Conservation (phyloP, 2,113 vertebrate genomes). For the Uria aalge region DNA sequence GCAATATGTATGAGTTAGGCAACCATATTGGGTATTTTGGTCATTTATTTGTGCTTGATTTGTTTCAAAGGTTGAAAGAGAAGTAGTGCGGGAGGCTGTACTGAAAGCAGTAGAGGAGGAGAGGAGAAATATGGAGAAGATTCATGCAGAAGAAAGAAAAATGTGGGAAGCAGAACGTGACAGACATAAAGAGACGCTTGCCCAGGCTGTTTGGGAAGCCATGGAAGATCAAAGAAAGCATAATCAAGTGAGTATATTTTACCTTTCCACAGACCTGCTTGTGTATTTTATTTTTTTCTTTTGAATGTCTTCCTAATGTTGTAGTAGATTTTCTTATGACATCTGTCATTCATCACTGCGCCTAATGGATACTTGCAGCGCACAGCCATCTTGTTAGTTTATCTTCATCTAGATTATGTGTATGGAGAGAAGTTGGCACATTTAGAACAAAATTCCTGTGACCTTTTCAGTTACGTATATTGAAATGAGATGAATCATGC, state of each 20-base stretch:
- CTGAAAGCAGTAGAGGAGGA: conserved; percentile 75
- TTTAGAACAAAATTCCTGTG: background rate
- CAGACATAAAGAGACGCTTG: conserved; percentile 61
- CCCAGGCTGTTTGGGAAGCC: conserved; percentile 64
- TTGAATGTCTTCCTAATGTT: background rate
- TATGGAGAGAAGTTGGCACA: background rate
- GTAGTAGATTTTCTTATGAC: background rate
- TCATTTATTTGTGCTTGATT: background rate
- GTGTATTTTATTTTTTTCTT: background rate
- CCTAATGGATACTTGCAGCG: background rate
- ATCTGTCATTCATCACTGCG: background rate
- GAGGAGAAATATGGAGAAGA: conserved; percentile 68
- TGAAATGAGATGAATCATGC: background rate
- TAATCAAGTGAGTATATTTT: conserved; percentile 66
- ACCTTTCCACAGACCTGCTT: background rate
- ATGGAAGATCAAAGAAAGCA: conserved; percentile 69
- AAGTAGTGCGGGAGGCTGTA: conserved; percentile 61
- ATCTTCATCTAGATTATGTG: background rate
- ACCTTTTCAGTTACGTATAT: background rate
- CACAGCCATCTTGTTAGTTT: background rate
- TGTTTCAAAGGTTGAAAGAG: conserved; percentile 73
- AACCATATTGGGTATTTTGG: background rate
- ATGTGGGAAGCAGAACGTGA: conserved; percentile 70
- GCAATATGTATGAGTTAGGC: background rate
- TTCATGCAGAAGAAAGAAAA: conserved; percentile 72